Evolutionary conservation across 2,113 vertebrate species (phyloP).

Genomic region (Corythornis madagascariensis): DNA sequence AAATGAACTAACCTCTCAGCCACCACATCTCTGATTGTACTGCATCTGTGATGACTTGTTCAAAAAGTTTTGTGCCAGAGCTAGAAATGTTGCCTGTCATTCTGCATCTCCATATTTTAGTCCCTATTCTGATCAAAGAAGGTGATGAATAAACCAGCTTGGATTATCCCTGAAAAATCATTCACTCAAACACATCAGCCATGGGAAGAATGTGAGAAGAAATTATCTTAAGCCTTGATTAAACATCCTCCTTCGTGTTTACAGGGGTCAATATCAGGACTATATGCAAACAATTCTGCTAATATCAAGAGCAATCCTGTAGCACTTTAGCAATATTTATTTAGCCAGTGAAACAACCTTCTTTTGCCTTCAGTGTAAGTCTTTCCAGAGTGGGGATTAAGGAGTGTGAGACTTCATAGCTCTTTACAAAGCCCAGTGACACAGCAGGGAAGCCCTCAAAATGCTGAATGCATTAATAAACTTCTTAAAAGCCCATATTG

Average conservation of each 20-base stretch:
- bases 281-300: neutral
- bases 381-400: neutral
- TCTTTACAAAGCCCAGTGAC: neutral
- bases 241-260: neutral
- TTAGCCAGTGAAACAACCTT: neutral
- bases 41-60: neutral
- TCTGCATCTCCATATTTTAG: neutral
- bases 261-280: neutral
- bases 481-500: neutral
- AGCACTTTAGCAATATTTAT: neutral
- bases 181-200: neutral
- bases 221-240: neutral
- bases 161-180: neutral
- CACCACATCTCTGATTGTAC: neutral
- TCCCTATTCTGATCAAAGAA: neutral
- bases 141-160: neutral
- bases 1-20: neutral
- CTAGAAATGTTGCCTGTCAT: neutral
- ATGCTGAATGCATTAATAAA: neutral
- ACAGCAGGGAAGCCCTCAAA: neutral
- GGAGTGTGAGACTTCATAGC: neutral
- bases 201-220: neutral
- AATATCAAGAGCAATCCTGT: neutral
- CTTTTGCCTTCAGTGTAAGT: neutral
- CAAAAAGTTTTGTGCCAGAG: neutral